phyloP scores from a whole-genome alignment of 2,888 invertebrate genomes.

The Lydus trimaculatus region DNA sequence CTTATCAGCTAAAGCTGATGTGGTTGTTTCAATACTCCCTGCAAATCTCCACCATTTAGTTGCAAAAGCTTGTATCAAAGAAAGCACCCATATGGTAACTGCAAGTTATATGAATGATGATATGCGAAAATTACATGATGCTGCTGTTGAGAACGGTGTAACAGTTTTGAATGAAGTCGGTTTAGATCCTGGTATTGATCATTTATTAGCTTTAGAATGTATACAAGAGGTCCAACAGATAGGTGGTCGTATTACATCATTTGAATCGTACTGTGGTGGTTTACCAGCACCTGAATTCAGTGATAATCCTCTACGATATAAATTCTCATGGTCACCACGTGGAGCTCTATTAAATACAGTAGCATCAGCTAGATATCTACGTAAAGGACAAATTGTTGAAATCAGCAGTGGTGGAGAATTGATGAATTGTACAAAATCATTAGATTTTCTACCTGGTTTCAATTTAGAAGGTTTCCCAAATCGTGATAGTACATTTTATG shows the following conservation, averaged over 20 bases:
- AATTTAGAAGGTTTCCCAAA: constrained; percentile 97
- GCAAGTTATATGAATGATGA: constrained; percentile 92
- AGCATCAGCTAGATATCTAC: constrained; percentile 71
- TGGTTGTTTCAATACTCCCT: constrained; percentile 89
- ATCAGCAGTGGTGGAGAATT: constrained; percentile 89
- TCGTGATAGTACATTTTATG: constrained; percentile 91
- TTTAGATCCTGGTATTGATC: constrained; percentile 88
- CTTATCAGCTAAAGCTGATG: constrained; percentile 76
- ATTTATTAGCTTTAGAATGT: constrained; percentile 94
- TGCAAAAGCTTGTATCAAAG: constrained; percentile 86
- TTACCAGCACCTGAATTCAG: constrained; percentile 97
- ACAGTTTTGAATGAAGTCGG: constrained; percentile 97
- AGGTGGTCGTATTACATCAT: constrained; percentile 93
- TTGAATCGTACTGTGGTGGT: constrained; percentile 96
- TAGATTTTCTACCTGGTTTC: constrained; percentile 96
- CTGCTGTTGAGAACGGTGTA: constrained; percentile 85
- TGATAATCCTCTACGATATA: constrained; percentile 87
- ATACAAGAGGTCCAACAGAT: constrained; percentile 90
- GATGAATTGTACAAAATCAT: constrained; percentile 78
- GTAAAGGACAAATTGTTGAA: constrained; percentile 73
- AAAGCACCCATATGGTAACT: constrained; percentile 92
- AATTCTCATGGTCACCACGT: constrained; percentile 97
- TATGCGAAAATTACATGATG: constrained; percentile 79
- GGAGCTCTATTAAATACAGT: constrained; percentile 92
- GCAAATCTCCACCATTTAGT: constrained; percentile 87